Base-by-base conservation (phyloP, 30 jellyfish, hydroid and myxozoan genomes). In the Rhopilema esculentum region DNA sequence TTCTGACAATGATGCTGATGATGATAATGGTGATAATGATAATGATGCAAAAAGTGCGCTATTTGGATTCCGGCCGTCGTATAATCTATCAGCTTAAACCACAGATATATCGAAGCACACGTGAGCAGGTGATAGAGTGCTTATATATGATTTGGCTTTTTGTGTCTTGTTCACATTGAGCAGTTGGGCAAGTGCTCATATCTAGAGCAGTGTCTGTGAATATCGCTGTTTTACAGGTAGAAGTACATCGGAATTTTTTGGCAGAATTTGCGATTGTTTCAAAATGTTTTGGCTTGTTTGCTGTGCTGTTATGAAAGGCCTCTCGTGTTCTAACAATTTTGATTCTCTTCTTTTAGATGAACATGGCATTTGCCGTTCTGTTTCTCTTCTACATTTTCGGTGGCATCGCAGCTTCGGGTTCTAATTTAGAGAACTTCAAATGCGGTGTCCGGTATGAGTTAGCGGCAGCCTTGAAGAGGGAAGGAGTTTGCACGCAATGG, bases 381-480 rank as follows among this genome's bases (percentile, higher is more conserved):
- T n/a, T 73, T 32, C 7, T 40, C 70, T 1, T 73, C 69, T 69
- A 29, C 23, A 18, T 24, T 17, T 23, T 73, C 16, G 18, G 69
- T 31, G 69, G 71, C 21, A 30, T 40, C 16, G 78, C 24, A 26
- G 88, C 75, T 51, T 8, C 68, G 20, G 23, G 49, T 1, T 49
- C 50, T 1, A 62, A 69, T 62, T 63, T 78, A 8, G 79, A 32
- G 24, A 29, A 78, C 27, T 78, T 24, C 88, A 78, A 78, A 22
- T 78, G 88, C 33, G 88, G 77, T 7, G 88, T 78, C 0, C 32
- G 88, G 50, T 78, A 78, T 22, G 88, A 78, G 67, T 68, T 78
- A 9, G 88, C 88, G 26, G 79, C 88, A 12, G 88, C 88, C 27
- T 23, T 78, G 88, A 64, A 31, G 50, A 62, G 69, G 28, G 88